phyloP scores from a whole-genome alignment of 2,888 invertebrate genomes.

The Tinea trinotella region DNA sequence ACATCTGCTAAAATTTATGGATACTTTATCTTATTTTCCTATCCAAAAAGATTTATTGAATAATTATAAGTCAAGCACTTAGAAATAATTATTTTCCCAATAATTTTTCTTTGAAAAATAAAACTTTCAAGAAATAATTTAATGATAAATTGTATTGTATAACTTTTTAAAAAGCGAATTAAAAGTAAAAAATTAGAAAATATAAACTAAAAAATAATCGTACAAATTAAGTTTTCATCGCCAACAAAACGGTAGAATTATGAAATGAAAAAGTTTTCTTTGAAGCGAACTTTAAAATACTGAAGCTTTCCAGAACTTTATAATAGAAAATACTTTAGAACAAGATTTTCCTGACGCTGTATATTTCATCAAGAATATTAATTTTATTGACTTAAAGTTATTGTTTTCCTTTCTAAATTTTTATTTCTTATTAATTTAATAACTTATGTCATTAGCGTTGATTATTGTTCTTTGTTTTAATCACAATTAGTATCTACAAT shows the following conservation, averaged over 20 bases:
- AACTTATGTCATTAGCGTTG: too few species aligned
- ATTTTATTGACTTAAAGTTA: background rate
- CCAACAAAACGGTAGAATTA: background rate
- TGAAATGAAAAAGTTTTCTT: background rate
- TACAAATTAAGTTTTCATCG: background rate
- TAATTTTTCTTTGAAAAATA: background rate
- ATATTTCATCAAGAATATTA: background rate
- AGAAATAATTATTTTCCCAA: background rate
- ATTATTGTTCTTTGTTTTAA: too few species aligned
- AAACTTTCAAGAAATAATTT: background rate
- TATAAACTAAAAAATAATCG: background rate
- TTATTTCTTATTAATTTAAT: too few species aligned
- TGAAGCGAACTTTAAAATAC: background rate
- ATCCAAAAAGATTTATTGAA: constrained; percentile 2
- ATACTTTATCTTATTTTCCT: constrained; percentile 9
- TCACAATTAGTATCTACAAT: too few species aligned
- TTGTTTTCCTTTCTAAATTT: background rate
- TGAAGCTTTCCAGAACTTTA: background rate
- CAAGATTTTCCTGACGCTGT: background rate
- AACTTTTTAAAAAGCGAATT: background rate
- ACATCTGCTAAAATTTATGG: constrained; percentile 1
- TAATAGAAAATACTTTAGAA: background rate
- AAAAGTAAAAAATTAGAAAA: background rate
- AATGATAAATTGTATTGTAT: too few species aligned
- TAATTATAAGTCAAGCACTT: background rate